phyloP scores from a whole-genome alignment of 2,113 vertebrate species.

The Ellobius talpinus region DNA sequence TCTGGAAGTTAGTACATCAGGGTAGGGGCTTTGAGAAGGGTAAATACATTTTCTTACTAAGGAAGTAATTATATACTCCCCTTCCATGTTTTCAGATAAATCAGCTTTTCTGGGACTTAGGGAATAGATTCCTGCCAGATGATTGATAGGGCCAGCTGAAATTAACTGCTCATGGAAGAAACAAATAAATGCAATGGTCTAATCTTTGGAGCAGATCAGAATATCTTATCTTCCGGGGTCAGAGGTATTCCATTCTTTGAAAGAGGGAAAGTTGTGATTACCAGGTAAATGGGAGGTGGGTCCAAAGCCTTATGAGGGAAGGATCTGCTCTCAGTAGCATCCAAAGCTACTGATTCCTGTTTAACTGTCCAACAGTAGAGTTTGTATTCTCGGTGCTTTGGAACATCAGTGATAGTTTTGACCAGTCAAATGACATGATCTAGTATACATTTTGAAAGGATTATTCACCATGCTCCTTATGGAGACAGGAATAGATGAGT shows the following conservation, averaged over 20 bases:
- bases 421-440: neutral
- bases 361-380: neutral
- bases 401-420: neutral
- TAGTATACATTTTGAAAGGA: neutral
- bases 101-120: neutral
- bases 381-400: slow-evolving; percentile 17
- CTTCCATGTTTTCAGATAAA: neutral
- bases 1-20: neutral
- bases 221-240: neutral
- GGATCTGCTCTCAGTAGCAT: no score
- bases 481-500: neutral
- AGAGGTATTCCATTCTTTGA: neutral
- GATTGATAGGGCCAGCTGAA: neutral
- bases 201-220: neutral
- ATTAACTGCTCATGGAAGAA: neutral
- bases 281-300: neutral
- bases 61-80: neutral
- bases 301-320: neutral
- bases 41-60: neutral
- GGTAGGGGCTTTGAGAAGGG: neutral
- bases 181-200: neutral
- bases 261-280: neutral
- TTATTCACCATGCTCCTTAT: neutral
- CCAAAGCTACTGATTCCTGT: no score
- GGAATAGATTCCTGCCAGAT: neutral